Percentiles rank a stretch among this genome's conserved stretches.
Evolutionary conservation across 2,113 vertebrate species (phyloP).

Genomic region (Ailuropoda melanoleuca): DNA sequence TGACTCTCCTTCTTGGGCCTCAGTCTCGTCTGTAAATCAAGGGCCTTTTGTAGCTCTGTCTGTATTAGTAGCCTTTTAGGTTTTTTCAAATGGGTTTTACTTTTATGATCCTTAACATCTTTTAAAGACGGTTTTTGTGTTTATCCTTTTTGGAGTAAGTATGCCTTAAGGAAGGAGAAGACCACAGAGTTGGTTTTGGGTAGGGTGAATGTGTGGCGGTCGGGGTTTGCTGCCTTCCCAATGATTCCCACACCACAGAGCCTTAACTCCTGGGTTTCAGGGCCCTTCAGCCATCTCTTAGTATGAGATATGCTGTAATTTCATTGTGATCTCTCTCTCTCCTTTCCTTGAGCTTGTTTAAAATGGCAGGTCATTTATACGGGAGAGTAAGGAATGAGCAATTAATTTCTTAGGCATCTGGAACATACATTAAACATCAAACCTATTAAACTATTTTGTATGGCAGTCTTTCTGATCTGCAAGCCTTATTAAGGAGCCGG

Average conservation of each 20-base stretch:
- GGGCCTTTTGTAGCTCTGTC: not conserved
- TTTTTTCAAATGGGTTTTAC: constrained; percentile 27
- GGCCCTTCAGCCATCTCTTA: constrained; percentile 44
- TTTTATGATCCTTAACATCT: constrained; percentile 4
- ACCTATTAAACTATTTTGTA: not conserved
- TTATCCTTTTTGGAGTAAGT: constrained; percentile 46
- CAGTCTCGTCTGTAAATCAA: not conserved
- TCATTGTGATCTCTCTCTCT: constrained; percentile 51
- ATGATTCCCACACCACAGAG: constrained; percentile 56
- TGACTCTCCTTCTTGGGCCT: not conserved
- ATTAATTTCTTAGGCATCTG: not conserved
- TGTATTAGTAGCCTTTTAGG: not conserved
- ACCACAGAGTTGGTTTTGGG: constrained; percentile 55
- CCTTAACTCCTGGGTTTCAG: constrained; percentile 35
- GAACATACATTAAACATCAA: constrained; percentile 27
- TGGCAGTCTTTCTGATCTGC: not conserved
- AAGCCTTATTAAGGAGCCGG: not conserved
- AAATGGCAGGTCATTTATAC: not conserved
- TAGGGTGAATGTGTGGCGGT: constrained; percentile 65
- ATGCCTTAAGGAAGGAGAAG: constrained; percentile 57
- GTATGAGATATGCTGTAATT: constrained; percentile 57
- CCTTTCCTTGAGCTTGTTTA: constrained; percentile 19
- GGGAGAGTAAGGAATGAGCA: not conserved
- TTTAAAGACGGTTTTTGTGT: constrained; percentile 45
- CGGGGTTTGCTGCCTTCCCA: constrained; percentile 67